phyloP scores from a whole-genome alignment of 2,113 vertebrate genomes.

The Fulica atra region DNA sequence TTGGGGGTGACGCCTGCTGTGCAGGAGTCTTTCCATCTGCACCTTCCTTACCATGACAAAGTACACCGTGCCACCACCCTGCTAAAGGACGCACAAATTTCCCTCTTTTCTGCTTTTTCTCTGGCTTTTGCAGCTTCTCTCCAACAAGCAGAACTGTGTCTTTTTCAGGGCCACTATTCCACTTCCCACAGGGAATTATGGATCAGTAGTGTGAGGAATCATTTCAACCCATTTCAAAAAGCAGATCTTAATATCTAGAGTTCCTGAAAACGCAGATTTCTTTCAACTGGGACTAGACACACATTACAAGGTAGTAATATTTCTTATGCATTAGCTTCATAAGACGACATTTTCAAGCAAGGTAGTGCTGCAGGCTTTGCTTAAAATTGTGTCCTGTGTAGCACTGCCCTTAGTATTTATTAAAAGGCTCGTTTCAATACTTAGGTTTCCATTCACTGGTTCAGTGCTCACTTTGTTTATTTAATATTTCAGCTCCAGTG shows the following conservation, averaged over 20 bases:
- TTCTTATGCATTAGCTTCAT: not conserved
- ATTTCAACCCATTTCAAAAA: not conserved
- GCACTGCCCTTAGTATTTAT: not conserved
- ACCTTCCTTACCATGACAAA: too few relatives aligned
- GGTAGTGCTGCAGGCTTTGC: accelerated
- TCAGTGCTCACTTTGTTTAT: not conserved
- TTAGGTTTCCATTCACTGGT: not conserved
- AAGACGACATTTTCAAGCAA: not conserved
- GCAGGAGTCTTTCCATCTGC: too few relatives aligned
- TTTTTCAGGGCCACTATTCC: too few relatives aligned
- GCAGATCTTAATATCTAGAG: not conserved
- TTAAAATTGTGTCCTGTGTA: not conserved
- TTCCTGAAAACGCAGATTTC: not conserved
- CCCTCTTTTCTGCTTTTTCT: too few relatives aligned
- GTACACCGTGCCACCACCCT: too few relatives aligned
- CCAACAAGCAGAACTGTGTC: too few relatives aligned
- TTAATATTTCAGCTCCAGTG: not conserved
- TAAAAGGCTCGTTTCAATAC: not conserved
- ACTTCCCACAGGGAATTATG: not conserved
- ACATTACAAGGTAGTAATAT: not conserved
- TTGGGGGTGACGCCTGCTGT: too few relatives aligned
- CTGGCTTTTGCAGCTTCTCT: too few relatives aligned
- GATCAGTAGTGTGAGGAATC: accelerated
- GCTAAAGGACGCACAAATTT: too few relatives aligned
- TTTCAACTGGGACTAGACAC: not conserved